Conservation (phyloP, 1,140 invertebrate species). For the Oreohelix idahoensis region DNA sequence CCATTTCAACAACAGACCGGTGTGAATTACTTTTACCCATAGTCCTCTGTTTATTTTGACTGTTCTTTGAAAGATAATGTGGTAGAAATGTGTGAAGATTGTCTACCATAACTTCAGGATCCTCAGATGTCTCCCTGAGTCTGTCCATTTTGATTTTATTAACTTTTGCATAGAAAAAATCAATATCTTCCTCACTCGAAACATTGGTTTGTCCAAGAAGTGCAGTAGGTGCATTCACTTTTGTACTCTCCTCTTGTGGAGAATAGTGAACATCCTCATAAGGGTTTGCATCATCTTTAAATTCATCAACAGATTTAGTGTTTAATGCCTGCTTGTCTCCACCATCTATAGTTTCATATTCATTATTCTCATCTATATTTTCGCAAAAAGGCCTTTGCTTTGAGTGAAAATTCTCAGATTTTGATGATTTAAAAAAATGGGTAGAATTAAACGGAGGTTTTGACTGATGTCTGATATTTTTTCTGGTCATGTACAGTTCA, state of each 20-base stretch:
- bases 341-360: conserved; percentile 10
- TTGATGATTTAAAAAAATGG: background rate
- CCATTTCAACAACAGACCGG: background rate
- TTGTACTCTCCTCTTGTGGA: background rate
- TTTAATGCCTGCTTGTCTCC: background rate
- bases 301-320: background rate
- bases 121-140: background rate
- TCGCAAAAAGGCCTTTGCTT: background rate
- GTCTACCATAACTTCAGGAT: background rate
- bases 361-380: background rate
- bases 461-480: background rate
- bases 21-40: no score
- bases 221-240: background rate
- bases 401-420: background rate
- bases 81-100: background rate
- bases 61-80: background rate
- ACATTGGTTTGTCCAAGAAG: background rate
- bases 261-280: conserved; percentile 19
- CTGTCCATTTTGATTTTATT: conserved; percentile 44
- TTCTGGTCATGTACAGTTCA: background rate
- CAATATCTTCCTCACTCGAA: conserved; percentile 34
- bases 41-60: background rate
- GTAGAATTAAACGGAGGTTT: background rate
- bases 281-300: conserved; percentile 9
- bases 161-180: conserved; percentile 47